Percentiles rank a stretch among this genome's conserved stretches.
These are phyloP conservation scores for Rhagophthalmus giganteus DNA, from an alignment of 2,888 invertebrate species.

Conservation along the genomic window DNA sequence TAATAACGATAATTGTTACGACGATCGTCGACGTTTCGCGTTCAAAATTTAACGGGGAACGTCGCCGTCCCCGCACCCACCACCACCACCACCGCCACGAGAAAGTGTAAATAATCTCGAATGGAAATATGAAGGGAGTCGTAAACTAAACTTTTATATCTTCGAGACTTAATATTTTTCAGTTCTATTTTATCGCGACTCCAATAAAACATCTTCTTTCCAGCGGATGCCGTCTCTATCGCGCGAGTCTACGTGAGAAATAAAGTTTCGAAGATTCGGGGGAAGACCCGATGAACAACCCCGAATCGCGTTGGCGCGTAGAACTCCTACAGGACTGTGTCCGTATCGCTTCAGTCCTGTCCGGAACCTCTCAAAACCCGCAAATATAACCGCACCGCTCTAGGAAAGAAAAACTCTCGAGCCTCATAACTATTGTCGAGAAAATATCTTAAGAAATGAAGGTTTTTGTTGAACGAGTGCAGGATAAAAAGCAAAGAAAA, in stretches of 20 bases:
- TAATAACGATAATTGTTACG: too few relatives aligned
- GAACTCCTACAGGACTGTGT: constrained; percentile 34
- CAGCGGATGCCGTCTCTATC: constrained; percentile 20
- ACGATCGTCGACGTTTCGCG: too few relatives aligned
- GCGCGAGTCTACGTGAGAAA: constrained; percentile 13
- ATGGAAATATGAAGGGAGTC: constrained; percentile 3
- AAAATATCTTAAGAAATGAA: constrained; percentile 30
- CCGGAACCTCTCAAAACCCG: constrained; percentile 34
- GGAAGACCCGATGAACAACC: constrained; percentile 30
- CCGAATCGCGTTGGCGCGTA: constrained; percentile 41
- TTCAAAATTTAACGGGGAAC: too few relatives aligned
- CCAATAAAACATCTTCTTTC: constrained; percentile 22
- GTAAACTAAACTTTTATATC: constrained; percentile 26
- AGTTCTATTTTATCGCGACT: constrained; percentile 24
- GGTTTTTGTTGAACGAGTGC: constrained; percentile 35
- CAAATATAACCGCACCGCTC: constrained; percentile 34
- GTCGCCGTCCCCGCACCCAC: too few relatives aligned
- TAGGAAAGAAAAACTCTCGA: constrained; percentile 18
- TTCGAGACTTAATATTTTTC: constrained; percentile 25
- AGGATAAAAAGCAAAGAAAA: constrained; percentile 29
- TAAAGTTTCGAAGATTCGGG: constrained; percentile 25
- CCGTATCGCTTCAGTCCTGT: constrained; percentile 33
- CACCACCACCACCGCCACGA: too few relatives aligned
- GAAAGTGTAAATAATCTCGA: constrained; percentile 5
- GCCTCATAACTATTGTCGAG: constrained; percentile 16